Evolutionary conservation across 2,888 invertebrate genomes (phyloP).

Genomic region (Isotomurus palustris): DNA sequence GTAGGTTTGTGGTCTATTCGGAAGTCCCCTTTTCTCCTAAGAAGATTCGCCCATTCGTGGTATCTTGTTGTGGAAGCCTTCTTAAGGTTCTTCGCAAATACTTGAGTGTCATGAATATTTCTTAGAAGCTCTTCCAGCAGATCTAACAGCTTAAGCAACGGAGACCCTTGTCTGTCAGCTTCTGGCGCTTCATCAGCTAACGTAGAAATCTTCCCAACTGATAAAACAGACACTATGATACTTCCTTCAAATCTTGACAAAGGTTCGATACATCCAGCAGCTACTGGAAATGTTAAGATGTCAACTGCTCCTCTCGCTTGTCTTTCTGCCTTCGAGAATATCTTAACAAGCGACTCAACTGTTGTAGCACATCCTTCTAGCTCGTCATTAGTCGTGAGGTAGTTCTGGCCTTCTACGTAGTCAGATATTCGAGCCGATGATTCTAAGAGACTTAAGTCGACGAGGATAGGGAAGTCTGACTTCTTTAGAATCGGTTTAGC

Average conservation of each 20-base stretch:
- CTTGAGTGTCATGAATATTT: background rate
- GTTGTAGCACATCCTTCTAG: conserved; percentile 10
- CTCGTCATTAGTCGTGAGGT: background rate
- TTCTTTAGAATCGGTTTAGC: conserved; percentile 29
- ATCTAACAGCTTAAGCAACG: background rate
- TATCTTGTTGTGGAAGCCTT: conserved; percentile 2
- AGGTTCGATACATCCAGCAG: conserved; percentile 14
- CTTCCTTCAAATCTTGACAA: conserved; percentile 23
- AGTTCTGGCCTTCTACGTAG: background rate
- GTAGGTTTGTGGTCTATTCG: conserved; percentile 14
- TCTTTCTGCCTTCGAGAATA: conserved; percentile 18
- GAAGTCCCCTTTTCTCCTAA: conserved; percentile 26
- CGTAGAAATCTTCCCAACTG: background rate
- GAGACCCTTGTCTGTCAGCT: too few relatives aligned
- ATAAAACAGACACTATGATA: conserved; percentile 9
- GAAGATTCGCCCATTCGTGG: conserved; percentile 11
- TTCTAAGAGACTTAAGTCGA: conserved; percentile 4
- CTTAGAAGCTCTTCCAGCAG: conserved; percentile 10
- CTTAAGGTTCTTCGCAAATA: background rate
- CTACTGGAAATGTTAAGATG: conserved; percentile 28
- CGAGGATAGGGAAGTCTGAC: conserved; percentile 24
- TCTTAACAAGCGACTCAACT: conserved; percentile 21
- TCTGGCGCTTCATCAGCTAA: too few relatives aligned
- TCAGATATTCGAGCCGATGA: too few relatives aligned
- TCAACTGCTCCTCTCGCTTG: conserved; percentile 24